A percentile compares a stretch with the other conserved stretches of the same genome.
Conservation (phyloP, 2,888 invertebrate species). For the Metallyticus violacea region DNA sequence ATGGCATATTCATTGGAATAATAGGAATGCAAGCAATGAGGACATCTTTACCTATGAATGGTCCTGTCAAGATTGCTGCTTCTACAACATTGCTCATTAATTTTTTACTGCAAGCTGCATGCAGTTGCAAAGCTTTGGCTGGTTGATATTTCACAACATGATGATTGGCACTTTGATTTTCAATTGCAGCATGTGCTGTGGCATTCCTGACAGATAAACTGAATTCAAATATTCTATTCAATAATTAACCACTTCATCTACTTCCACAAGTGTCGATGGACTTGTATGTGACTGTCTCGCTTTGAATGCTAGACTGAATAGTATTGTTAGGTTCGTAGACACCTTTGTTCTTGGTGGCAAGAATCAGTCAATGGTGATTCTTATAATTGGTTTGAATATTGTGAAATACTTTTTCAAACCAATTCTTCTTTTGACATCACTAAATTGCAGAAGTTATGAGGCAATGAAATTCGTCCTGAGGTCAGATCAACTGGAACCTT, state of each 20-base stretch:
- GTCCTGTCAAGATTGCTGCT: constrained; percentile 13
- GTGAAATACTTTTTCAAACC: constrained; percentile 21
- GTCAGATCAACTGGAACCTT: neutral
- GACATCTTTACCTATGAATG: constrained; percentile 10
- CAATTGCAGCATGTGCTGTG: constrained; percentile 29
- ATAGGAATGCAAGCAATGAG: constrained; percentile 9
- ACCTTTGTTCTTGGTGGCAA: neutral
- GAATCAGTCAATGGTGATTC: neutral
- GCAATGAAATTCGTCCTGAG: neutral
- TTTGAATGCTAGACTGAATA: constrained; percentile 19
- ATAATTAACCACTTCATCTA: constrained; percentile 27
- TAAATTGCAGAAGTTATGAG: constrained; percentile 19
- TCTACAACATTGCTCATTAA: constrained; percentile 7
- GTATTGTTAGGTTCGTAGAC: constrained; percentile 3
- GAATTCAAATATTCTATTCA: constrained; percentile 38
- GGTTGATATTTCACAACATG: constrained; percentile 30
- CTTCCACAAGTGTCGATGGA: constrained; percentile 27
- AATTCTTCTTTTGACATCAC: constrained; percentile 19
- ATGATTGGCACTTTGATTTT: constrained; percentile 36
- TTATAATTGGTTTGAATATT: constrained; percentile 12
- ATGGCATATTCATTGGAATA: neutral
- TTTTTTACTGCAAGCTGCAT: constrained; percentile 31
- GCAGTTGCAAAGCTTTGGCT: constrained; percentile 38
- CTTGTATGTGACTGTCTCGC: constrained; percentile 20
- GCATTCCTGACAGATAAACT: constrained; percentile 33